Percentiles rank a stretch among this genome's conserved stretches.
These are phyloP conservation scores for Plemyria rubiginata DNA, from an alignment of 2,888 invertebrate genomes.

Conservation along the genomic window DNA sequence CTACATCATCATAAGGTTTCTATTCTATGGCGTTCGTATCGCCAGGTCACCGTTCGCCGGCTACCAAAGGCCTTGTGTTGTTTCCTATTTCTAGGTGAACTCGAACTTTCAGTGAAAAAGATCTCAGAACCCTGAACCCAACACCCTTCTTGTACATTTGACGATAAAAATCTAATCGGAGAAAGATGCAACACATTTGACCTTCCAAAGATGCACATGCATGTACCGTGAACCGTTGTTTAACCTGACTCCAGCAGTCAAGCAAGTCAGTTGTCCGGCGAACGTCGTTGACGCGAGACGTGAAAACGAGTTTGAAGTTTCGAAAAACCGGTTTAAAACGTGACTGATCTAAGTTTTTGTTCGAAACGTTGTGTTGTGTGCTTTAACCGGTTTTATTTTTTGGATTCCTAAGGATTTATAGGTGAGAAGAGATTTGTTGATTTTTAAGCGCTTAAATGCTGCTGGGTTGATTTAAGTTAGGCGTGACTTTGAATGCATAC, in stretches of 20 bases:
- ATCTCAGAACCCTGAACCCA: too few species aligned
- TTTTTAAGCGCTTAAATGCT: background rate
- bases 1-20: constrained; percentile 7
- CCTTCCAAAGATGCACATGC: constrained; percentile 39
- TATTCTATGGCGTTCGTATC: constrained; percentile 30
- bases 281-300: constrained; percentile 66
- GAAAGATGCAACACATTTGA: constrained; percentile 20
- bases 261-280: constrained; percentile 48
- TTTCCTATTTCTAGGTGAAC: too few species aligned
- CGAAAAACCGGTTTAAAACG: constrained; percentile 40
- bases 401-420: constrained; percentile 43
- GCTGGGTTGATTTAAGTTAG: background rate
- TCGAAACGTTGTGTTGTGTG: constrained; percentile 30
- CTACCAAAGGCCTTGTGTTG: constrained; percentile 53
- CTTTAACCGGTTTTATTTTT: constrained; percentile 27
- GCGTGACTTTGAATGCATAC: too few species aligned
- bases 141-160: too few species aligned
- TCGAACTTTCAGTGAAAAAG: too few species aligned
- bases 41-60: constrained; percentile 34
- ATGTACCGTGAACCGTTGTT: constrained; percentile 38
- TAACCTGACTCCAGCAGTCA: constrained; percentile 49
- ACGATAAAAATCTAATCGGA: background rate
- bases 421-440: constrained; percentile 28
- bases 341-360: constrained; percentile 34
- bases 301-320: constrained; percentile 52